Evolutionary conservation across 2,888 invertebrate genomes (phyloP), one percentile per base, ranked within the genome.

Genomic region (Eilema griseolum): DNA sequence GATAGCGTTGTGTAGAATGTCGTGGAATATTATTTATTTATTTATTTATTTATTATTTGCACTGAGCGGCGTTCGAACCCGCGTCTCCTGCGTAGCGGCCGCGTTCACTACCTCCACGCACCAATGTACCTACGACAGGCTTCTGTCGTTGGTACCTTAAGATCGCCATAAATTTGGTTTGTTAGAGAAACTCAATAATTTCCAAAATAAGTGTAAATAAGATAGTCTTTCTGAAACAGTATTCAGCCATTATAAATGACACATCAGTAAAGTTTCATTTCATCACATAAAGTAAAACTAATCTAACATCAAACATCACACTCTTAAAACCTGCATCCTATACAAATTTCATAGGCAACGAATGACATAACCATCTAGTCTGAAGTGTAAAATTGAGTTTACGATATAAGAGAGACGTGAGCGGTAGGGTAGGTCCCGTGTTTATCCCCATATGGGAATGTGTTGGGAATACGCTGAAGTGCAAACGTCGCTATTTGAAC

Each of bases 341-440:
- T 16, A 52, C 56, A n/a, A n/a, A n/a, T n/a, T 66, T 72, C 69
- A 77, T 74, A 78, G 74, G 73, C 73, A 79, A 81, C 73, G 74
- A 73, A 76, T 80, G 78, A 70, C 28, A 75, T 75, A 80, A 80
- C 73, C 76, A 77, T 69, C 73, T 65, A 75, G 75, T 75, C 77
- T 78, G 76, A 84, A 84, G 86, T 86, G 87, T 86, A 83, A 86
- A 88, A 86, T 88, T 87, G 83, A 88, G 86, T 88, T 88, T 87
- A 85, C 85, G 84, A 83, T 84, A 84, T 85, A 83, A 84, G 78
- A 74, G 73, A 74, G 69, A 74, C 72, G 69, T 70, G 64, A 46
- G n/a, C 56, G 20, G 46, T 12, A 12, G 11, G 41, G 64, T 31
- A 59, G 75, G 67, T 72, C 76, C 69, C 70, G 70, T 68, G 68